phyloP scores from a whole-genome alignment of 2,888 invertebrate genomes.

The Sarcophaga rosellei region DNA sequence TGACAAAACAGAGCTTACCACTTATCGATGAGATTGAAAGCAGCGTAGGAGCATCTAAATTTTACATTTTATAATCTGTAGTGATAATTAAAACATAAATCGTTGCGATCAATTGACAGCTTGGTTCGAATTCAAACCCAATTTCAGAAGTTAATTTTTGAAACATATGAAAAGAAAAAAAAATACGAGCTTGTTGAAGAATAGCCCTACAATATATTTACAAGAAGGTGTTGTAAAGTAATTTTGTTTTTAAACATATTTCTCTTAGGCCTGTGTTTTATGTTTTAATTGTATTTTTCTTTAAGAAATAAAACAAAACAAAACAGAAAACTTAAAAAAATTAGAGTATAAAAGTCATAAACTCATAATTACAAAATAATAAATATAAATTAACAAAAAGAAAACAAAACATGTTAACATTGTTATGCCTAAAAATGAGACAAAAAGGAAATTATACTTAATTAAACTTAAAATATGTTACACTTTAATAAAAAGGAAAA shows the following conservation, averaged over 20 bases:
- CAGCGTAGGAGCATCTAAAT: too few relatives aligned
- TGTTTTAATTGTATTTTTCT: neutral
- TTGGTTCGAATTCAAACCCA: too few relatives aligned
- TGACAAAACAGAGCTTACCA: too few relatives aligned
- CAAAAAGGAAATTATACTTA: constrained; percentile 35
- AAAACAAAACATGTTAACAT: constrained; percentile 65
- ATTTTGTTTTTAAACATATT: neutral
- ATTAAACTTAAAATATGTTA: constrained; percentile 51
- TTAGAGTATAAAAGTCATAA: neutral
- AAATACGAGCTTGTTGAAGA: too few relatives aligned
- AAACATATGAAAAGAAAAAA: too few relatives aligned
- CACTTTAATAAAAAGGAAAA: constrained; percentile 24
- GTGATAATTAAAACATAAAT: too few relatives aligned
- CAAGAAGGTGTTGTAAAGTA: neutral
- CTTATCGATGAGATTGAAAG: too few relatives aligned
- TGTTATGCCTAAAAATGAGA: constrained; percentile 62
- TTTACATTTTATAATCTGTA: too few relatives aligned
- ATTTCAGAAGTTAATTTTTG: too few relatives aligned
- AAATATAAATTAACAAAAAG: constrained; percentile 53
- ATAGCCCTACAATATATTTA: too few relatives aligned
- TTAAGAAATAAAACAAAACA: neutral
- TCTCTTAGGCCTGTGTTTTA: neutral
- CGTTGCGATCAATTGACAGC: too few relatives aligned
- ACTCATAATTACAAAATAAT: constrained; percentile 41
- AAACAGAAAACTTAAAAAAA: constrained; percentile 2